Base-by-base conservation (phyloP, 2,888 invertebrate genomes). In the Megaustenia siamemsis region DNA sequence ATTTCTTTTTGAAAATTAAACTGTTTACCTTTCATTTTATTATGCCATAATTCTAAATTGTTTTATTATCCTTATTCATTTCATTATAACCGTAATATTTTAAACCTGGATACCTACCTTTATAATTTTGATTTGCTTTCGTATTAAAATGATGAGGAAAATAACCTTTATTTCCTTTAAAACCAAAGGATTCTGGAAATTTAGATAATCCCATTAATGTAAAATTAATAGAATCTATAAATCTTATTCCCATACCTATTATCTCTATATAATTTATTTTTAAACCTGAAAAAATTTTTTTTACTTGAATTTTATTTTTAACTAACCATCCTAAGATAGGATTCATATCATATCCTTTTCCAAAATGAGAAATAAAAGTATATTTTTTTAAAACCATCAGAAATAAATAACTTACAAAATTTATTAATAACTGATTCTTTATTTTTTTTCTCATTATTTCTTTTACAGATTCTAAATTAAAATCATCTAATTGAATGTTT, bases 101-200 rank as follows among this genome's bases (percentile, higher is more conserved):
- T 32, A 32, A 12, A 49, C 15, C 73, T 18, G 73, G 73, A 45
- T 73, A 73, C 32, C 49, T 73, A 32, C 49, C 73, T 18, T 32
- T 73, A 73, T 73, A 73, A 1, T 73, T 49, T 49, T 73, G 73
- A 73, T 73, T 73, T 73, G 49, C 32, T 15, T 0, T 21, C 35
- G 49, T 73, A 35, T 73, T 73, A 73, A 73, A 73, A 73, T 32
- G 35, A 73, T 73, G 49, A 15, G 73, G 73, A 32, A 73, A 73
- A 73, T 73, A 73, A 32, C 73, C 73, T 73, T 73, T 73, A 73
- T 73, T 73, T 73, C 73, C 73, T 73, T 49, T 73, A 73, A 73
- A 73, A 32, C 32, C 73, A 73, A 73, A 73, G 12, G 73, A 10
- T 24, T 32, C 24, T 43, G 69, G 69, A 69, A 69, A 69, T 43